Conservation (phyloP, 2,113 vertebrate species). For the Tamias sibiricus region DNA sequence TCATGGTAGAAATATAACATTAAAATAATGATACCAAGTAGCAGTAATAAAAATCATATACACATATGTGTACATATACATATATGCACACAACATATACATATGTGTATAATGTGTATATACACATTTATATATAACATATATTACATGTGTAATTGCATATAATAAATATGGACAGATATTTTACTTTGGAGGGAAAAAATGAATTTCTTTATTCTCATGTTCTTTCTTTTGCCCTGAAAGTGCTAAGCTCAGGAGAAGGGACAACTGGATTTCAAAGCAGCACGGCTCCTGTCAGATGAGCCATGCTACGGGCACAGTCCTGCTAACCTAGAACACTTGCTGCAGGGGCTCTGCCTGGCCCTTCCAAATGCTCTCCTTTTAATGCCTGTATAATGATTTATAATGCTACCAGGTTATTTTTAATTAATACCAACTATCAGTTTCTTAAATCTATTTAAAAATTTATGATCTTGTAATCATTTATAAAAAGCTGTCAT, state of each 20-base stretch:
- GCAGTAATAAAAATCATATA: background rate
- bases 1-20: background rate
- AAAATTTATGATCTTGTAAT: slow-evolving; percentile 7
- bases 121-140: too few species aligned
- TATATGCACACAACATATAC: too few species aligned
- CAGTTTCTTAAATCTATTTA: background rate
- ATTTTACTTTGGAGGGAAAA: background rate
- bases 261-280: background rate
- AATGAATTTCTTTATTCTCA: background rate
- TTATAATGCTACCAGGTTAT: background rate
- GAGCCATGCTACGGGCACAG: accelerated
- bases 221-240: background rate
- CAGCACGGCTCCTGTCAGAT: accelerated
- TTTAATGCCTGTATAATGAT: background rate
- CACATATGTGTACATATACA: too few species aligned
- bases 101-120: too few species aligned
- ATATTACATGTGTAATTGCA: too few species aligned
- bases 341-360: background rate
- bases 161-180: too few species aligned
- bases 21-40: background rate
- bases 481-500: background rate
- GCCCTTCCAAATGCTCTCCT: background rate
- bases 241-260: background rate
- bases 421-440: slow-evolving; percentile 9
- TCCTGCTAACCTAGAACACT: accelerated